A percentile compares a stretch with the other conserved stretches of the same genome.
Evolutionary conservation across 2,797 vertebrate genomes (phyloP).

Genomic region (Balearica regulorum): DNA sequence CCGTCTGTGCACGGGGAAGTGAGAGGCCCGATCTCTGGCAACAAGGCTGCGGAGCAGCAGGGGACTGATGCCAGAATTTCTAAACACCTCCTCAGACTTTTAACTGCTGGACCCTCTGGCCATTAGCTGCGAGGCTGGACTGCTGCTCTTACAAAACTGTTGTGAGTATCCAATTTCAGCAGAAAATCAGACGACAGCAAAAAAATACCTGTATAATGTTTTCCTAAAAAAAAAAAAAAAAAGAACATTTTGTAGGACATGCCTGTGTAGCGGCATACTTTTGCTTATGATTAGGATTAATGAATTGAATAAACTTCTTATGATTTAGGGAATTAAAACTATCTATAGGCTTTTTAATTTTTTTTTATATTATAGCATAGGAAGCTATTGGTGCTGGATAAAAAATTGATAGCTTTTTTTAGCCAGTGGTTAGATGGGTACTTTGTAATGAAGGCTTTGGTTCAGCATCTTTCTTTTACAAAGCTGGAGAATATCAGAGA

Average conservation of each 20-base stretch:
- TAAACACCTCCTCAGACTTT: not conserved
- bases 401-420: not conserved
- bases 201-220: not conserved
- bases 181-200: not conserved
- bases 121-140: not conserved
- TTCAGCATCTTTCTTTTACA: not conserved
- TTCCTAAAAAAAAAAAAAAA: not conserved
- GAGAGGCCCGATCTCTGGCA: not conserved
- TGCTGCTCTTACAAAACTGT: not conserved
- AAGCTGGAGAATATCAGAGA: not conserved
- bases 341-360: not conserved
- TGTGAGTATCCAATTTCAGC: not conserved
- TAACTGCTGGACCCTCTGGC: not conserved
- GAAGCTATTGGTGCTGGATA: not conserved
- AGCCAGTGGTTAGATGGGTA: not conserved
- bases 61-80: not conserved
- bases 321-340: not conserved
- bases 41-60: not conserved
- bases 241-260: not conserved
- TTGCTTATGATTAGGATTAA: not conserved
- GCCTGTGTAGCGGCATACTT: not conserved
- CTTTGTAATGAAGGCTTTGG: not conserved
- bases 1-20: not conserved
- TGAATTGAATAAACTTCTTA: not conserved
- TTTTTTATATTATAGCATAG: not conserved